phyloP scores from a whole-genome alignment of 1,140 invertebrate genomes.

The Lepidurus arcticus region DNA sequence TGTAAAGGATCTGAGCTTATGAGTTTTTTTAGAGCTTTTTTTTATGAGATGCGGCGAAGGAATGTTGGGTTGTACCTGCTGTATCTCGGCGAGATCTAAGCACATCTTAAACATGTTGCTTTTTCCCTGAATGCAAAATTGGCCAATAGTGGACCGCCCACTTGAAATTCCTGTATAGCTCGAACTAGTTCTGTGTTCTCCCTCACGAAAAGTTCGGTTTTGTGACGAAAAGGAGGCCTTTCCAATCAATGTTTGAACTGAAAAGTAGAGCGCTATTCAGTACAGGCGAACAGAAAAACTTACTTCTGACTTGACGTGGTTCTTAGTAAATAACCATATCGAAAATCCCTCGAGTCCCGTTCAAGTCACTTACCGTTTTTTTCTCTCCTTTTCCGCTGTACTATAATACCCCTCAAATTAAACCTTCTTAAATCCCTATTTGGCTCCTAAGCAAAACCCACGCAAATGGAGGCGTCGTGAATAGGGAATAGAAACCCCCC shows the following conservation, averaged over 20 bases:
- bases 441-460: background rate
- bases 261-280: background rate
- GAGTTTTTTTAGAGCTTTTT: too few species aligned
- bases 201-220: too few species aligned
- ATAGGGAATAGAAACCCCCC: background rate
- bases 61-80: too few species aligned
- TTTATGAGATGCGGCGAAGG: too few species aligned
- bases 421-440: background rate
- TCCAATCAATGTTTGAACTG: background rate
- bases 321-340: slow-evolving; percentile 15
- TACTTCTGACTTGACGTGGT: background rate
- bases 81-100: too few species aligned
- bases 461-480: background rate
- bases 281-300: background rate
- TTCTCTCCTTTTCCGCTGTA: background rate
- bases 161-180: too few species aligned
- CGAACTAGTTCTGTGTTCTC: too few species aligned
- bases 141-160: background rate
- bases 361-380: background rate
- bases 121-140: background rate
- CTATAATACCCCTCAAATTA: background rate
- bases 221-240: too few species aligned
- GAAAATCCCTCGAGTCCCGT: background rate
- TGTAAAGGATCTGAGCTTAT: background rate
- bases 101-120: too few species aligned